These are phyloP conservation scores for Zonitis immaculata DNA, from an alignment of 2,888 invertebrate genomes.

Conservation along the genomic window DNA sequence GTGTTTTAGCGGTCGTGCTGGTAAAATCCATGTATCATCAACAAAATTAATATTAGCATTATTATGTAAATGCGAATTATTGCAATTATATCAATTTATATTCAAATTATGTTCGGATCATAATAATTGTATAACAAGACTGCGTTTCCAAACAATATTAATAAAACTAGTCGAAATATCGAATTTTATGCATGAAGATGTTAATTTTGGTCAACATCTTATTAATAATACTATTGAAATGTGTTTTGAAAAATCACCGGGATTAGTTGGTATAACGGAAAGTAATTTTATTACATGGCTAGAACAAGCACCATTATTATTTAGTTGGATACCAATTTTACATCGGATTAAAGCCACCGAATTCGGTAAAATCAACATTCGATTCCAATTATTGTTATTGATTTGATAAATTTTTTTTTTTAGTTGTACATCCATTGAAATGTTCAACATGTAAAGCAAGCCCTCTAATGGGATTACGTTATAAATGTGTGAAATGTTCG, in stretches of 20 bases:
- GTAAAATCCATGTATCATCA: constrained; percentile 61
- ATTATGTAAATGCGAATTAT: constrained; percentile 60
- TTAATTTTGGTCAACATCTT: constrained; percentile 58
- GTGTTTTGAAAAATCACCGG: constrained; percentile 71
- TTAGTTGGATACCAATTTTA: constrained; percentile 63
- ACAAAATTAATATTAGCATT: constrained; percentile 65
- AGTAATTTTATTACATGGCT: constrained; percentile 68
- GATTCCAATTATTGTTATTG: background rate
- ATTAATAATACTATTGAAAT: constrained; percentile 64
- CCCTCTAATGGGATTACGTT: constrained; percentile 58
- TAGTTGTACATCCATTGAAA: constrained; percentile 56
- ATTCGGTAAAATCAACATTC: constrained; percentile 44
- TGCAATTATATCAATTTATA: constrained; percentile 62
- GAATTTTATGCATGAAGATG: constrained; percentile 59
- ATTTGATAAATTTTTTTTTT: constrained; percentile 6
- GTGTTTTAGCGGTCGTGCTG: constrained; percentile 25
- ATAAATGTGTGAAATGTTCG: constrained; percentile 61
- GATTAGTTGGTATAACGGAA: constrained; percentile 63
- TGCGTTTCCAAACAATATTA: constrained; percentile 58
- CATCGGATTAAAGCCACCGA: constrained; percentile 59
- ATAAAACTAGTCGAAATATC: constrained; percentile 58
- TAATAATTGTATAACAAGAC: constrained; percentile 66
- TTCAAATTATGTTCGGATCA: constrained; percentile 70
- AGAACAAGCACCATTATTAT: constrained; percentile 56
- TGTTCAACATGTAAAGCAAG: constrained; percentile 58